phyloP scores from a whole-genome alignment of 2,113 vertebrate genomes.

The Morphnarchus princeps region DNA sequence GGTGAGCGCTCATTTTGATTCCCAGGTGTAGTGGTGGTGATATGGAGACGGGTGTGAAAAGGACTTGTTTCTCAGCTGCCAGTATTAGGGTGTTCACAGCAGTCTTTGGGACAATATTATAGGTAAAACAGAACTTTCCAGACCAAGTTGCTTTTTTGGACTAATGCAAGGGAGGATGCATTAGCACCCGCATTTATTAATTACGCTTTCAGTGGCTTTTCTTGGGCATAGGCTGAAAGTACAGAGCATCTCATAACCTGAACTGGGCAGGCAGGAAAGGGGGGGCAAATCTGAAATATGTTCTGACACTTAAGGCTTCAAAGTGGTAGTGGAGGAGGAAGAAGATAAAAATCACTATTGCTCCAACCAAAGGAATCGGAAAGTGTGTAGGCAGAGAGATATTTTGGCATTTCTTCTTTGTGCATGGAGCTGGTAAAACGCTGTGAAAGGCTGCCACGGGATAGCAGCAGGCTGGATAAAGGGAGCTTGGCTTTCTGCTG shows the following conservation, averaged over 20 bases:
- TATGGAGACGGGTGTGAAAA: fast-evolving
- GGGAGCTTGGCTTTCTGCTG: background rate
- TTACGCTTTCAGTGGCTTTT: background rate
- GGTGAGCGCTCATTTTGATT: background rate
- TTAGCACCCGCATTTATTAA: background rate
- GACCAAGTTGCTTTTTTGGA: background rate
- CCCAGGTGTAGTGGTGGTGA: background rate
- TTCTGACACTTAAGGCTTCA: background rate
- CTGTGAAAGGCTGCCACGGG: background rate
- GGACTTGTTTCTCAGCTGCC: background rate
- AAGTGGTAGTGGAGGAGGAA: background rate
- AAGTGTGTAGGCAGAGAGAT: background rate
- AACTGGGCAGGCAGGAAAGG: background rate
- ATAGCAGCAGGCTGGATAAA: background rate
- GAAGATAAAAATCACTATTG: background rate
- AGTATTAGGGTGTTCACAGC: fast-evolving
- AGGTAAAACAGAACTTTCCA: background rate
- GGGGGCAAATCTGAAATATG: background rate
- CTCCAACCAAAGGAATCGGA: background rate
- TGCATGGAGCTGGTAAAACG: background rate
- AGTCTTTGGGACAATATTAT: background rate
- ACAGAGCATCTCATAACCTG: background rate
- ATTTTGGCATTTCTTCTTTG: background rate
- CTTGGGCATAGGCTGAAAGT: background rate
- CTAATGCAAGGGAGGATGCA: background rate